Percentiles rank a stretch among this genome's conserved stretches.
These are phyloP conservation scores for Buphagus erythrorhynchus DNA, from an alignment of 2,797 vertebrate genomes.

Conservation along the genomic window DNA sequence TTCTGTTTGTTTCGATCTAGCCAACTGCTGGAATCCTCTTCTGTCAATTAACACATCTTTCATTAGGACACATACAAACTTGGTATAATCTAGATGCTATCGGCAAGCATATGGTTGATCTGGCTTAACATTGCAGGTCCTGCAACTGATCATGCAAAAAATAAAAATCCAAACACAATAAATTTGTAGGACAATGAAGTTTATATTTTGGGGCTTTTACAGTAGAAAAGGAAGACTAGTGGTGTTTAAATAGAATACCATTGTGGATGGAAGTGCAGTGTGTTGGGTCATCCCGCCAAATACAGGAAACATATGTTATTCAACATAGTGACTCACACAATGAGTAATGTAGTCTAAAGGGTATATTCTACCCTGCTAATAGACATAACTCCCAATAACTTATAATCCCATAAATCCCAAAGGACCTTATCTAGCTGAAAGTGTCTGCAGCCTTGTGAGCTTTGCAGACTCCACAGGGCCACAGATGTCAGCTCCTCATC, in stretches of 20 bases:
- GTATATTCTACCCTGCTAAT: not conserved
- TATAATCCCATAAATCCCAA: not conserved
- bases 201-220: not conserved
- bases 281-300: constrained; percentile 29
- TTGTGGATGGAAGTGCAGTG: not conserved
- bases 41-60: not conserved
- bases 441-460: not conserved
- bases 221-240: not conserved
- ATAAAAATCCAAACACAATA: not conserved
- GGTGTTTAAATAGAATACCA: not conserved
- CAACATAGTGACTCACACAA: constrained; percentile 38
- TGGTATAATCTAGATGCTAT: not conserved
- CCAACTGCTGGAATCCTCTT: not conserved
- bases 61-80: not conserved
- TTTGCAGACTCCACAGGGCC: not conserved
- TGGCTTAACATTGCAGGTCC: not conserved
- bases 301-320: constrained; percentile 29
- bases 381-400: not conserved
- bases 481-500: not conserved
- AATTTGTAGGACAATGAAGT: not conserved
- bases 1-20: not conserved
- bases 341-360: constrained; percentile 20
- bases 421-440: not conserved
- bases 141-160: not conserved
- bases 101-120: not conserved